A percentile compares a stretch with the other conserved stretches of the same genome.
phyloP scores from a whole-genome alignment of 2,888 invertebrate genomes.

The Eumerus sabulonum region DNA sequence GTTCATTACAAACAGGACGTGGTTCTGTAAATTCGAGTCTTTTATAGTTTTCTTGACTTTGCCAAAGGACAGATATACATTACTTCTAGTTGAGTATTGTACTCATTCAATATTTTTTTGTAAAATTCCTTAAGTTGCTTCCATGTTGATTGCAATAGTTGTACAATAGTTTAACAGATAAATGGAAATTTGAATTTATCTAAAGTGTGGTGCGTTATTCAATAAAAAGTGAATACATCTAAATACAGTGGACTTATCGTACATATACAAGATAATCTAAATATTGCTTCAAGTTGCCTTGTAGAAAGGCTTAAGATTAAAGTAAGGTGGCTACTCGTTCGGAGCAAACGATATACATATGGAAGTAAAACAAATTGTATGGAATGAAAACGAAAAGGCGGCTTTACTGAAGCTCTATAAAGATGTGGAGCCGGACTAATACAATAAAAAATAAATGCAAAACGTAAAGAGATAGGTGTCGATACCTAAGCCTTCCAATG shows the following conservation, averaged over 20 bases:
- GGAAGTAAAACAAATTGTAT: no score
- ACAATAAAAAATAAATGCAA: no score
- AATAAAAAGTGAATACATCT: conserved; percentile 52
- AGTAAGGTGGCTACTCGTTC: no score
- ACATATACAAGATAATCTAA: conserved; percentile 27
- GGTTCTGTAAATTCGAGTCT: conserved; percentile 45
- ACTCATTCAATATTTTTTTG: conserved; percentile 13
- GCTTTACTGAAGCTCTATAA: no score
- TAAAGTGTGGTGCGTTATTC: conserved; percentile 32
- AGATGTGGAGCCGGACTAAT: no score
- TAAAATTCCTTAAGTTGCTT: not conserved
- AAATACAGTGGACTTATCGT: conserved; percentile 10
- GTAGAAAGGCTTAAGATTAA: conserved; percentile 9
- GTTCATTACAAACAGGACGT: conserved; percentile 60
- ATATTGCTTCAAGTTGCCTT: conserved; percentile 47
- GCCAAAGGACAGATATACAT: conserved; percentile 60
- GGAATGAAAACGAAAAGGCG: no score
- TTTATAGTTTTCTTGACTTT: conserved; percentile 33
- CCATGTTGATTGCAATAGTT: not conserved
- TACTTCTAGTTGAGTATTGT: conserved; percentile 50
- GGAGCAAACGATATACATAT: no score
- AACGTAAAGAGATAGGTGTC: no score
- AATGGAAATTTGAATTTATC: conserved; percentile 46
- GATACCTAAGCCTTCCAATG: no score
- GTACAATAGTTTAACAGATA: conserved; percentile 35